phyloP scores from a whole-genome alignment of 2,113 vertebrate species.

The Phylloscopus trochiloides region DNA sequence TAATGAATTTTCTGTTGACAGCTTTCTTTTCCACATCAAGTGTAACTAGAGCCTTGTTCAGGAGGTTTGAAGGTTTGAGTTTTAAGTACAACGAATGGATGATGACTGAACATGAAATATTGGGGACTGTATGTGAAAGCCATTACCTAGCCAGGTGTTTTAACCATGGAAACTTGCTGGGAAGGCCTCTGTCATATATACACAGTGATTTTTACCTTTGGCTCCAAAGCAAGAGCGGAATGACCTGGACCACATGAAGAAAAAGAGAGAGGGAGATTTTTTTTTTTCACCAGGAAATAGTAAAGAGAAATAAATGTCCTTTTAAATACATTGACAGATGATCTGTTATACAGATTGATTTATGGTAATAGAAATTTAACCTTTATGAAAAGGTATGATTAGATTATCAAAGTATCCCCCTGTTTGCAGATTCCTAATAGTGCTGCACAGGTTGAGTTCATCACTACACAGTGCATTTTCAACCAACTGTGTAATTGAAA shows the following conservation, averaged over 20 bases:
- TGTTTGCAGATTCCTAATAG: not conserved
- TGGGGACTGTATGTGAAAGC: not conserved
- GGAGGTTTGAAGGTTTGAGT: not conserved
- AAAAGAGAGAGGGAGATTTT: not conserved
- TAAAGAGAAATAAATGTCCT: not conserved
- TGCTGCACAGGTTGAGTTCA: not conserved
- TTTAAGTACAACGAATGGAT: not conserved
- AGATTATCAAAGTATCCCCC: not conserved
- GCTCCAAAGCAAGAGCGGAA: not conserved
- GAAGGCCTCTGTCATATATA: not conserved
- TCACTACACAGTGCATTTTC: not conserved
- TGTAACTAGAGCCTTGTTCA: not conserved
- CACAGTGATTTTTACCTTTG: not conserved
- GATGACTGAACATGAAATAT: not conserved
- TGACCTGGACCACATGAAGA: not conserved
- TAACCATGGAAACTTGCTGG: not conserved
- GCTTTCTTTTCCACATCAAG: not conserved
- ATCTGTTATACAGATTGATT: not conserved
- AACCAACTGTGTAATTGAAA: conserved; percentile 65
- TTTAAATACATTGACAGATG: not conserved
- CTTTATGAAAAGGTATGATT: not conserved
- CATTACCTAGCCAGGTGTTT: not conserved
- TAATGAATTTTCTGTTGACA: not conserved
- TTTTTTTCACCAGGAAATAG: not conserved
- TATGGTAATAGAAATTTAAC: not conserved